Base-by-base conservation (phyloP, 2,113 vertebrate species). In the Microtus ochrogaster region DNA sequence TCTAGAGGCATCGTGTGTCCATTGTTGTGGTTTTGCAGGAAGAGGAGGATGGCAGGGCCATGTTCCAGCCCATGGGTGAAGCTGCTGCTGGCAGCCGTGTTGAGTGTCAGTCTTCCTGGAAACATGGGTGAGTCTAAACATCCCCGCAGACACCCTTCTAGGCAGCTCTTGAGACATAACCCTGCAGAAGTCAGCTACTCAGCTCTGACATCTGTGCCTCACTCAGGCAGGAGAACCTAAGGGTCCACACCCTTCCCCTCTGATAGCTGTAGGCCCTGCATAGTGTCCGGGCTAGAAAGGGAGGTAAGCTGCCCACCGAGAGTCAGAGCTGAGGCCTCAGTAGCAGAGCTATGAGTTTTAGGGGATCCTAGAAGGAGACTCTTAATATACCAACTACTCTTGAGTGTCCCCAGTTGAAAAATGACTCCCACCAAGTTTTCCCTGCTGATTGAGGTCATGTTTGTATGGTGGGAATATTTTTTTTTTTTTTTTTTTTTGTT, bases 31-130 rank as follows among this genome's bases (percentile, higher is more conserved):
- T 94, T 72, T 95, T 95, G 61, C 97, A 99, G 98, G 97, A 98
- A 98, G 98, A 98, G 96, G 97, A 98, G 58, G 92, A 99, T 99
- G 98, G 97, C 92, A 3, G 79, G 72, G 30, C 52, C 33, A 0
- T 14, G 73, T 36, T 90, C 89, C 17, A 17, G 24, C 93, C 66
- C 0, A 0, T 93, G 97, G 92, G 55, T 92, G 5, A 3, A 86
- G 94, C 97, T 99, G 97, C 96, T 99, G 68, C 97, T 99, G 89
- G 95, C 97, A 89, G 96, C 82, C 76, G 66, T 98, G 95, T 95
- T 98, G 78, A 98, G 96, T 0, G 0, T n/a, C 96, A 83, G 92
- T 5, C 92, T 98, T 92, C 98, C 98, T 7, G 96, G 97, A 89
- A 93, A 11, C 70, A 96, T 91, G 96, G 97, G 99, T 99, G 97